Conservation (phyloP, 2,888 invertebrate species). For the Cheiracanthium punctorium region DNA sequence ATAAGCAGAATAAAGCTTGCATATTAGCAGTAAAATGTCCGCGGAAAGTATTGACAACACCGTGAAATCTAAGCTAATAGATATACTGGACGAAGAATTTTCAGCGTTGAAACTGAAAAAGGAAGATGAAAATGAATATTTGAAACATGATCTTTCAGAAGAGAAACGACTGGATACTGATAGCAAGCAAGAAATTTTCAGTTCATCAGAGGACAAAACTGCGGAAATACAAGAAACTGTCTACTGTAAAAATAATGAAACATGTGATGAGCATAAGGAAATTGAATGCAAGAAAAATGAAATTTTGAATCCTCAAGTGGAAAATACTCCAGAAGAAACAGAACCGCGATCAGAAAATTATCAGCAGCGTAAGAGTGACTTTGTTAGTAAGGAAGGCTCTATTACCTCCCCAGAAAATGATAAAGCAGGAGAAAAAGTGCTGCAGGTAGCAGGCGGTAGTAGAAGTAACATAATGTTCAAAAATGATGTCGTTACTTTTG, state of each 20-base stretch:
- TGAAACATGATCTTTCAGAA: not conserved
- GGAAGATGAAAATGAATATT: not conserved
- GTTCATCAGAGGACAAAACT: not conserved
- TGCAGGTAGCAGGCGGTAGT: no score
- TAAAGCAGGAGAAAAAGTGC: no score
- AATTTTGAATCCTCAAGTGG: not conserved
- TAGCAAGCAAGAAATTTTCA: not conserved
- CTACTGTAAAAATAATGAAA: no score
- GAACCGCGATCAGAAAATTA: not conserved
- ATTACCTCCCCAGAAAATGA: no score
- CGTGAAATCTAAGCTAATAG: not conserved
- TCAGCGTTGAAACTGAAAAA: not conserved
- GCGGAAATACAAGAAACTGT: not conserved
- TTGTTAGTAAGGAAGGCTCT: no score
- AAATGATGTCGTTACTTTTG: constrained; percentile 72
- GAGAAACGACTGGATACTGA: not conserved
- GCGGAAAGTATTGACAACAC: not conserved
- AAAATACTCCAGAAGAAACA: not conserved
- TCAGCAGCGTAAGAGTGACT: no score
- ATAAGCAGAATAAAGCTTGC: not conserved
- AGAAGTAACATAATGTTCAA: no score
- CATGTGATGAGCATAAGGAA: not conserved
- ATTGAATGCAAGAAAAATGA: not conserved
- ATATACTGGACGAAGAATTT: not conserved
- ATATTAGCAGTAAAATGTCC: not conserved